Percentiles rank a stretch among this genome's conserved stretches.
Evolutionary conservation across 2,113 vertebrate species (phyloP).

Genomic region (Myrmophylax atrothorax): DNA sequence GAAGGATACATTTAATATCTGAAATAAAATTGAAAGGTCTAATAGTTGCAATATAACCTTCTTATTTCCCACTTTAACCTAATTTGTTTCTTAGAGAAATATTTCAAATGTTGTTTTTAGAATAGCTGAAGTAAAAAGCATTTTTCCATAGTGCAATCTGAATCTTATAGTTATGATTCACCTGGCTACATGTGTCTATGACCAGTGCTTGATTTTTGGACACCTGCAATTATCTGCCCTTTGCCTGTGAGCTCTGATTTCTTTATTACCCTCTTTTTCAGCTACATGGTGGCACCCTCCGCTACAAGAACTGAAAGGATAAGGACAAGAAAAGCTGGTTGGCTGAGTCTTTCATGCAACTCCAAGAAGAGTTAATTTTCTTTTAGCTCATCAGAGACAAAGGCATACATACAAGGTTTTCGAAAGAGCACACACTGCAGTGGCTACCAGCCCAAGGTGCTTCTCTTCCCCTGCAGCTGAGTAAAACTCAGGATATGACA

Average conservation of each 20-base stretch:
- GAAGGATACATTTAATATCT: background rate
- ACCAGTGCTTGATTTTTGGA: background rate
- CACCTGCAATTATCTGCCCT: background rate
- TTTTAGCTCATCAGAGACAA: background rate
- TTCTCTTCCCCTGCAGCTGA: background rate
- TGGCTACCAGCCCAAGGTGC: background rate
- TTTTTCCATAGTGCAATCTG: background rate
- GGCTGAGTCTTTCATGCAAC: background rate
- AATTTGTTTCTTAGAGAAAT: background rate
- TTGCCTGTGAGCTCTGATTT: background rate
- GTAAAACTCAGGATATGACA: background rate
- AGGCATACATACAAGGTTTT: background rate
- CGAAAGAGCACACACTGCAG: background rate
- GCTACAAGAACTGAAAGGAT: background rate
- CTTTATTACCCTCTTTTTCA: background rate
- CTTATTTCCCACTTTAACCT: background rate
- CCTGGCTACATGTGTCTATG: background rate
- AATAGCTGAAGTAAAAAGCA: background rate
- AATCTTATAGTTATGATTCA: background rate
- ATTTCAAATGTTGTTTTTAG: background rate
- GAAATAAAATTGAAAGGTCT: background rate
- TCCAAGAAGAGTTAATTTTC: background rate
- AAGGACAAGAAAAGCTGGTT: background rate
- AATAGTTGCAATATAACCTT: background rate
- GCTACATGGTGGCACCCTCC: background rate